Base-by-base conservation (phyloP, 2,113 vertebrate species). In the Eudyptes chrysolophus region DNA sequence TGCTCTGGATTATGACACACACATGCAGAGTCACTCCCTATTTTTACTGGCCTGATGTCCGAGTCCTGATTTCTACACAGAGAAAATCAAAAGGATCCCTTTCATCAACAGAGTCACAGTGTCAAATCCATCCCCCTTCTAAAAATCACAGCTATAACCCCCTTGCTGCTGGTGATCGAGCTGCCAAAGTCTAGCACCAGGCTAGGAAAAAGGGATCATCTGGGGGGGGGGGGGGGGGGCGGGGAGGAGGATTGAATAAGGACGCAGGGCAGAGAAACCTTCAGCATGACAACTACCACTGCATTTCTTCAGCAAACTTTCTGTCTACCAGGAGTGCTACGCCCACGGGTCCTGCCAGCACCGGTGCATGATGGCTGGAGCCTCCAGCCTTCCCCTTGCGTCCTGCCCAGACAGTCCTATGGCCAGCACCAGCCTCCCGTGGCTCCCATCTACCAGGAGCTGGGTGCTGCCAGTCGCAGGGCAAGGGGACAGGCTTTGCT, bases 1-100 rank as follows among this genome's bases (percentile, higher is more conserved):
- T 44, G 84, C 89, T 89, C 84, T 32, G 65, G 65, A 87, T 32
- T 25, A 58, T 30, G 55, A 85, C 90, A 87, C n/a, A 40, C 36
- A n/a, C 14, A 40, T 8, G 10, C 83, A 52, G 38, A 66, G 84
- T 87, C 78, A 71, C 80, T 74, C 90, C 64, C 54, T 90, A 2
- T 70, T 95, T 95, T 92, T 74, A 74, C 70, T 90, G 85, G 83
- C 71, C 79, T 77, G 36, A 34, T 13, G 51, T 80, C 61, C 13
- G 1, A 48, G 57, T 66, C 34, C 26, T n/a, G 32, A 36, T 71
- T 85, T 81, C 54, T 54, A 70, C 54, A 29, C 11, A 30, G 34
- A 71, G 72, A 60, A 83, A 44, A 52, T 11, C 36, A 54, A 57
- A 93, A 85, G 19, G 38, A 62, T 81, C 30, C 52, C 40, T 94